phyloP scores from a whole-genome alignment of 1,140 invertebrate species.

The Diploscapter pachys region DNA sequence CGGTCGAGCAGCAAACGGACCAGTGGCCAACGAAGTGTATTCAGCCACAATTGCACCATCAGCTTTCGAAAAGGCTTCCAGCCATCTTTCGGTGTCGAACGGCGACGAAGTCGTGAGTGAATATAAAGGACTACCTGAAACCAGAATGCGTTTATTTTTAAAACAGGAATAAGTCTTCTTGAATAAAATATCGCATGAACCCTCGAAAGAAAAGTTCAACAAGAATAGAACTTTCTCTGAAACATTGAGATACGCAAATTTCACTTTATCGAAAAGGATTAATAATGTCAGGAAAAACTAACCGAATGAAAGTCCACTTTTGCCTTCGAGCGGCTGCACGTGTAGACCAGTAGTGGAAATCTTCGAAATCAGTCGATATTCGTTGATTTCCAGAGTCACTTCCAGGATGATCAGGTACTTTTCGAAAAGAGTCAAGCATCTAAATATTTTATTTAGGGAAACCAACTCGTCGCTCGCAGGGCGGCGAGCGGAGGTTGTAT shows the following conservation, averaged over 20 bases:
- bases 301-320: not conserved
- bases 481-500: no score
- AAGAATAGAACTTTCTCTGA: no score
- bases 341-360: not conserved
- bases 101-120: not conserved
- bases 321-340: slow-evolving; percentile 8
- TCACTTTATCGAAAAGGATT: no score
- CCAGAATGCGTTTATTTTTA: no score
- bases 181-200: no score
- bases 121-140: not conserved
- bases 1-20: slow-evolving; percentile 2
- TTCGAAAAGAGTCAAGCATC: slow-evolving; percentile 44
- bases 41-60: not conserved
- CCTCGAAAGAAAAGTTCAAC: no score
- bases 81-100: slow-evolving; percentile 12
- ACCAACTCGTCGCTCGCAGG: not conserved
- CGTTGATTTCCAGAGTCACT: slow-evolving; percentile 2
- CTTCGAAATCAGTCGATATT: slow-evolving; percentile 4
- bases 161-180: no score
- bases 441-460: slow-evolving; percentile 36
- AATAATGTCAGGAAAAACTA: no score
- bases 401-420: slow-evolving; percentile 34
- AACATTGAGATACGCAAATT: no score
- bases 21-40: not conserved
- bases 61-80: slow-evolving; percentile 8